Evolutionary conservation across 2,888 invertebrate species (phyloP), one percentile per base, ranked within the genome.

Genomic region (Cerastis rubricosa): DNA sequence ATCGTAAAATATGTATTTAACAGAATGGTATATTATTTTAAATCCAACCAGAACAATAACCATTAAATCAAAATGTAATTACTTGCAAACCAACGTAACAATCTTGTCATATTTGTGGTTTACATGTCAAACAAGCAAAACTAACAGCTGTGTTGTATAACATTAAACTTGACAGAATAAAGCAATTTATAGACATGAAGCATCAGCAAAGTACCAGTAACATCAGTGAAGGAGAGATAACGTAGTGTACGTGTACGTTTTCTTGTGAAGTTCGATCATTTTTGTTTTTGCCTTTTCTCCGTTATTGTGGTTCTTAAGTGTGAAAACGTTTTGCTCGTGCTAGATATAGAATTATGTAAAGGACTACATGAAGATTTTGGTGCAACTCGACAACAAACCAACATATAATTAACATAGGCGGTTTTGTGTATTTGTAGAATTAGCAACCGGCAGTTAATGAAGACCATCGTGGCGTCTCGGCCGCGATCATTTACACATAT

Each of bases 351-450:
- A 61, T 65, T 54, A 66, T 66, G 51, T 75, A 65, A 81, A 76
- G 59, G 22, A 54, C 35, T 57, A 43, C n/a, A 54, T 11, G 25
- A 61, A 4, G 43, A 54, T 67, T 71, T 71, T 64, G 63, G 64
- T 81, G 68, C 71, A 65, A 63, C 19, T 61, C 59, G 59, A 72
- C 74, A 73, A 67, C 69, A 78, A 78, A 80, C 74, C 73, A 86
- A 80, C 76, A 70, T 49, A 78, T 80, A 78, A 81, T 84, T 87
- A 85, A 88, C 86, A 88, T 83, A 80, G 83, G 80, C 84, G 72
- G 75, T 85, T 89, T 89, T 85, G 88, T 87, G 85, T 86, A 83
- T 82, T 87, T 85, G 89, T 85, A 78, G 84, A 87, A 88, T 89
- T 87, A 87, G 88, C 85, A 85, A 87, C 85, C 80, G 74, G 83